These are phyloP conservation scores for Rhineura floridana DNA, from an alignment of 2,113 vertebrate genomes.

Conservation along the genomic window DNA sequence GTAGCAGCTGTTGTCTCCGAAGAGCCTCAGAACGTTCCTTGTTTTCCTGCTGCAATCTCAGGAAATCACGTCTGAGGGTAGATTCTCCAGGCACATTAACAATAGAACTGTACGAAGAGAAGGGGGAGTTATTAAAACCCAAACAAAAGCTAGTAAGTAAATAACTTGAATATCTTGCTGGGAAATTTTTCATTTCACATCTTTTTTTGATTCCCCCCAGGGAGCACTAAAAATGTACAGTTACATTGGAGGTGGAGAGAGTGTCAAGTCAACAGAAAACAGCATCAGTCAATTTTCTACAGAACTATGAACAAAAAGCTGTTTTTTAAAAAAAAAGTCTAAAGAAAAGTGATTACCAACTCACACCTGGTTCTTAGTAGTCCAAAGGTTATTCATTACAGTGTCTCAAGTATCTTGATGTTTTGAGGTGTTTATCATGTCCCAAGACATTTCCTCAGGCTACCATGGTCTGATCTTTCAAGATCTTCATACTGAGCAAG, in stretches of 20 bases:
- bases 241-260: background rate
- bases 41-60: slow-evolving; percentile 98
- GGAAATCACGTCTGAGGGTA: slow-evolving; percentile 94
- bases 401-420: background rate
- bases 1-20: slow-evolving; percentile 93
- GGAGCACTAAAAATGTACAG: background rate
- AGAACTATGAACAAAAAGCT: background rate
- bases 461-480: too few relatives aligned
- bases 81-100: slow-evolving; percentile 98
- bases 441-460: background rate
- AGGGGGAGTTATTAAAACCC: slow-evolving; percentile 18
- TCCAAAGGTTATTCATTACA: background rate
- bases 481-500: background rate
- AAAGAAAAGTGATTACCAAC: background rate
- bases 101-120: slow-evolving; percentile 84
- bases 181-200: background rate
- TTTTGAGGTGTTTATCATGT: background rate
- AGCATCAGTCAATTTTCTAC: background rate
- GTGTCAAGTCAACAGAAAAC: background rate
- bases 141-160: background rate
- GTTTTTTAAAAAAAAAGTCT: background rate
- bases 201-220: background rate
- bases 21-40: slow-evolving; percentile 97
- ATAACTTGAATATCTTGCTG: background rate
- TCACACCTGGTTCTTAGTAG: background rate